Evolutionary conservation across 64 coral and sea anemone genomes (phyloP).

Genomic region (Pocillopora verrucosa): DNA sequence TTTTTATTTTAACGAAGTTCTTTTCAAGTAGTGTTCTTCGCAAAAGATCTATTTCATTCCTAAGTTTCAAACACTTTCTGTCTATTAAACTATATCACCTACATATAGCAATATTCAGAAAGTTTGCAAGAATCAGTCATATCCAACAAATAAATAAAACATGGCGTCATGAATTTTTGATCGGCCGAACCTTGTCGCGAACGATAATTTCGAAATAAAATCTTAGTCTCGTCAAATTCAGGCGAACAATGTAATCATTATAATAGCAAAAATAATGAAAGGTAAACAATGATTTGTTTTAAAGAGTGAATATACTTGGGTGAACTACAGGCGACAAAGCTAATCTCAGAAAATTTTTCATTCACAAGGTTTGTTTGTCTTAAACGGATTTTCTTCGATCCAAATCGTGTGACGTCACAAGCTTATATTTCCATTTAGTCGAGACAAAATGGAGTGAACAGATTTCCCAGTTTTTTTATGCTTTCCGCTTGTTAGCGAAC

Average conservation of each 20-base stretch:
- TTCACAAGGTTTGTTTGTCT: background rate
- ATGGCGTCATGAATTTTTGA: constrained; percentile 26
- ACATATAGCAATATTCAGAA: background rate
- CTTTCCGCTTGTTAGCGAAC: background rate
- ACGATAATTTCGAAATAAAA: constrained; percentile 19
- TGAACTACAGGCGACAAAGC: background rate
- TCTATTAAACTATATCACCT: background rate
- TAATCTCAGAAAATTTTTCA: background rate
- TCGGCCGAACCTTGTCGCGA: background rate
- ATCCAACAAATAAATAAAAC: constrained; percentile 29
- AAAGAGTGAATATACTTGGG: background rate
- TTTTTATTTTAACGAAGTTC: background rate
- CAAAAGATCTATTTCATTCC: background rate
- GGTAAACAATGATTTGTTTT: background rate
- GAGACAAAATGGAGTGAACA: constrained; percentile 16
- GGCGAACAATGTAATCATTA: constrained; percentile 19
- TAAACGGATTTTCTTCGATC: background rate
- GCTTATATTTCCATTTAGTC: background rate
- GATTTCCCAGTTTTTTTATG: background rate
- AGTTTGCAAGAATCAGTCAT: background rate
- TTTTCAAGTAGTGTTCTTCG: background rate
- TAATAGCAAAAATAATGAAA: constrained; percentile 1
- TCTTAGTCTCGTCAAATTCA: background rate
- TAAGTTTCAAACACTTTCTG: background rate
- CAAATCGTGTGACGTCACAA: constrained; percentile 12